Base-by-base conservation (phyloP, 2,797 vertebrate species). In the Myotis planiceps region DNA sequence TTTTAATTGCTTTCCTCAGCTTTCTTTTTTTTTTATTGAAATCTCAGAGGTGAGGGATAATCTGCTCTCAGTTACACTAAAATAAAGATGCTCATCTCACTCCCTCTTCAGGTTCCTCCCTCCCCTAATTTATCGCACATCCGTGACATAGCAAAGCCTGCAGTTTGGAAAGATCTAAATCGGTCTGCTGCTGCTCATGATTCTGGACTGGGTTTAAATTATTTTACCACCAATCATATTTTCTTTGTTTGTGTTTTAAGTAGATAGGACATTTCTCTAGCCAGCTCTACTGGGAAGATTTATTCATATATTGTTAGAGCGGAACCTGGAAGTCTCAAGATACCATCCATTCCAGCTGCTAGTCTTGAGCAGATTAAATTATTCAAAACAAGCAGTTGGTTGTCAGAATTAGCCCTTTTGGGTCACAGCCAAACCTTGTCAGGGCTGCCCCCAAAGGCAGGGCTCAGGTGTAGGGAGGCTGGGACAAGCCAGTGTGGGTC, bases 1-100 rank as follows among this genome's bases (percentile, higher is more conserved):
- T 94, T 80, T 95, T 97, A 98, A 96, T 97, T 94, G 92, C 96
- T 96, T 95, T 96, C 80, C 79, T 72, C 9, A 14, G 65, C 78
- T 93, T 81, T 15, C 68, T 89, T 84, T 92, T 58, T n/a, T 47
- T 88, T 85, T 96, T 94, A 95, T 97, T 95, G 76, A 95, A 95
- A 69, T 32, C 87, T 96, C 92, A 92, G 97, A 96, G 92, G 90
- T 96, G 95, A 97, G 79, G 58, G 88, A 75, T 96, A 92, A 95
- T 97, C 95, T 96, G 69, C 78, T 97, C 32, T 97, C 92, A 88
- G 90, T 95, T 91, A 94, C 90, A 82, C 90, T 92, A 78, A 90
- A 37, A 92, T 94, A 89, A 95, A 98, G 93, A 93, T 49, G 12
- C 79, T 92, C 91, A 69, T 74, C 60, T 92, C 23, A 32, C 25